Conservation (phyloP, 2,797 vertebrate genomes). For the Sebastes hubbsi region DNA sequence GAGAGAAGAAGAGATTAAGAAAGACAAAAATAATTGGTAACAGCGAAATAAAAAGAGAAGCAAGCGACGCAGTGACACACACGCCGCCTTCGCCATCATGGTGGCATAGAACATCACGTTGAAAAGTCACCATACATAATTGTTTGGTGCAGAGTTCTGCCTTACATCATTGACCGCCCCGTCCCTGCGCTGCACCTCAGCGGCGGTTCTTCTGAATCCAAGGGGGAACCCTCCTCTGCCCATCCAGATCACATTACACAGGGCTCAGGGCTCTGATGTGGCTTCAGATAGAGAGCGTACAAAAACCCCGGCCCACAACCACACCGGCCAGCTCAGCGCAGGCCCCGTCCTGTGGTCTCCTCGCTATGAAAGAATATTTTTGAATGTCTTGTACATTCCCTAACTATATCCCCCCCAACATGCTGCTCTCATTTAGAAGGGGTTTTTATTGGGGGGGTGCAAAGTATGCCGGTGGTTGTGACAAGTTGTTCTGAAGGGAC, state of each 20-base stretch:
- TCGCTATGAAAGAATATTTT: slow-evolving; percentile 74
- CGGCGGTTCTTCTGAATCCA: slow-evolving; percentile 61
- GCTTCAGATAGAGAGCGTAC: slow-evolving; percentile 71
- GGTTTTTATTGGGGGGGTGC: neutral
- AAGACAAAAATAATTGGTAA: neutral
- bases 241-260: slow-evolving; percentile 76
- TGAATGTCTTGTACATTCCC: slow-evolving; percentile 70
- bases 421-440: slow-evolving; percentile 67
- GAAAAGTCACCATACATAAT: slow-evolving; percentile 36
- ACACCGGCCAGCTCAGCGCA: slow-evolving; percentile 59
- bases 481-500: slow-evolving; percentile 43
- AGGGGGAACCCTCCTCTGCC: slow-evolving; percentile 65
- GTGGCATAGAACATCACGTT: slow-evolving; percentile 31
- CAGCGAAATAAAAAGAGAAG: slow-evolving; percentile 7
- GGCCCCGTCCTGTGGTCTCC: slow-evolving; percentile 74
- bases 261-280: slow-evolving; percentile 77
- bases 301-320: slow-evolving; percentile 74
- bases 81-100: neutral
- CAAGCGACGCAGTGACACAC: neutral
- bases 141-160: slow-evolving; percentile 54
- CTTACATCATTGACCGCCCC: slow-evolving; percentile 71
- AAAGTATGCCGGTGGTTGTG: slow-evolving; percentile 32
- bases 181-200: slow-evolving; percentile 57
- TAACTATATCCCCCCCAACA: slow-evolving; percentile 49
- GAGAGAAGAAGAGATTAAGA: neutral